These are phyloP conservation scores for Phyllostomus discolor DNA, from an alignment of 2,113 vertebrate species.

Conservation along the genomic window DNA sequence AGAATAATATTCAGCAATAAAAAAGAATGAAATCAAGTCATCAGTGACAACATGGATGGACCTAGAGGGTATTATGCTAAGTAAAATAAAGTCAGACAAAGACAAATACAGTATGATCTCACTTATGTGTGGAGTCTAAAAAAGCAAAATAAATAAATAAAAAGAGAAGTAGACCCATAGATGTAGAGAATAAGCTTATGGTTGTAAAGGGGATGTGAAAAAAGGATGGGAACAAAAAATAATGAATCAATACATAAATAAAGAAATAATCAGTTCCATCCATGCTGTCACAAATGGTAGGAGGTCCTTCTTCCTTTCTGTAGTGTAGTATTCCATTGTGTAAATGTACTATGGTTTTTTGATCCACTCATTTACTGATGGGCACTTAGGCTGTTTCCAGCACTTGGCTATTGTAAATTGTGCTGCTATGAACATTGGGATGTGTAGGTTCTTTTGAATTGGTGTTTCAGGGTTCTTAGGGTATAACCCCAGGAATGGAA, in stretches of 20 bases:
- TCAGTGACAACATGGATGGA: neutral
- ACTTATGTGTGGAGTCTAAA: neutral
- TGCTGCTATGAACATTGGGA: too few relatives aligned
- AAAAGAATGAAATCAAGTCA: neutral
- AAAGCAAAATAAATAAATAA: neutral
- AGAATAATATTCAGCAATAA: neutral
- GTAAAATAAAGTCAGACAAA: neutral
- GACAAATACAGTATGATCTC: neutral
- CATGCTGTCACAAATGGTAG: too few relatives aligned
- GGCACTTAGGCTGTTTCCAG: too few relatives aligned
- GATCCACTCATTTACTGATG: too few relatives aligned
- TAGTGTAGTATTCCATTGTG: too few relatives aligned
- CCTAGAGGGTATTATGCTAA: neutral
- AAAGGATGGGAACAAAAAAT: neutral
- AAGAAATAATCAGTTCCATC: too few relatives aligned
- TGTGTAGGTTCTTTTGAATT: too few relatives aligned
- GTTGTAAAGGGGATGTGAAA: neutral
- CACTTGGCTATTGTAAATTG: too few relatives aligned
- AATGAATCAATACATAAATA: neutral
- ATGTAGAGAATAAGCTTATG: neutral
- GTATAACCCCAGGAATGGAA: too few relatives aligned
- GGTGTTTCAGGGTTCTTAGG: too few relatives aligned
- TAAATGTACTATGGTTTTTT: too few relatives aligned
- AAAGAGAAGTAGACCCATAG: neutral
- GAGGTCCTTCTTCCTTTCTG: too few relatives aligned